Evolutionary conservation across 2,888 invertebrate species (phyloP).

Genomic region (Trachelus tabidus): DNA sequence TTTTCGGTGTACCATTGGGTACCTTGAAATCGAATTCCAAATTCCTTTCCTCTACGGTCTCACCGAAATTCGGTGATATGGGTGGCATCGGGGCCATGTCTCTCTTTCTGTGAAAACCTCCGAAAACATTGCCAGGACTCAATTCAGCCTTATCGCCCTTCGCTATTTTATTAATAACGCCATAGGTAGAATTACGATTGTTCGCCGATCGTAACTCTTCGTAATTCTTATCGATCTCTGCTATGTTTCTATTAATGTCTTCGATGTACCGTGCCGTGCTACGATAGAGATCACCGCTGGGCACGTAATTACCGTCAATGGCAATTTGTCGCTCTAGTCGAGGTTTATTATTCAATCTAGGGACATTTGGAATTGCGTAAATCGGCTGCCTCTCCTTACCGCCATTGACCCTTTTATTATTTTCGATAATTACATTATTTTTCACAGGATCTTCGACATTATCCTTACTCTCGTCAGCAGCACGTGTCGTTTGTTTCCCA

Average conservation of each 20-base stretch:
- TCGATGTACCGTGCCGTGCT: slow-evolving; percentile 58
- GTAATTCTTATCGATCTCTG: slow-evolving; percentile 58
- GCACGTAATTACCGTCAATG: slow-evolving; percentile 54
- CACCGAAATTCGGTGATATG: slow-evolving; percentile 48
- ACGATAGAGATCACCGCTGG: slow-evolving; percentile 56
- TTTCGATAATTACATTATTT: neutral
- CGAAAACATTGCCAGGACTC: slow-evolving; percentile 23
- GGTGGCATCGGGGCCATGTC: slow-evolving; percentile 59
- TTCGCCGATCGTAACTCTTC: slow-evolving; percentile 45
- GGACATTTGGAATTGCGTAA: slow-evolving; percentile 51
- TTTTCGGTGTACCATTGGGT: slow-evolving; percentile 19
- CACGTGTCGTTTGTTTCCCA: neutral
- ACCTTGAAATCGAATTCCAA: slow-evolving; percentile 27
- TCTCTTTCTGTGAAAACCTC: slow-evolving; percentile 43
- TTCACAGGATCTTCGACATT: neutral
- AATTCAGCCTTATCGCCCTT: slow-evolving; percentile 24
- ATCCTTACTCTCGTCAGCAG: neutral
- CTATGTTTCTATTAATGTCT: slow-evolving; percentile 58
- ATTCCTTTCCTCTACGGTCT: slow-evolving; percentile 28
- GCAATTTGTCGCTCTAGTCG: slow-evolving; percentile 13
- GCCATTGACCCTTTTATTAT: slow-evolving; percentile 11
- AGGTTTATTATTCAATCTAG: slow-evolving; percentile 24
- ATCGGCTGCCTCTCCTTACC: slow-evolving; percentile 43
- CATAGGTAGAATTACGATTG: slow-evolving; percentile 41
- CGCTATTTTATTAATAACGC: slow-evolving; percentile 48